A percentile compares a stretch with the other conserved stretches of the same genome.
Conservation (phyloP, 1,140 invertebrate genomes). For the Wiebesia pumilae region DNA sequence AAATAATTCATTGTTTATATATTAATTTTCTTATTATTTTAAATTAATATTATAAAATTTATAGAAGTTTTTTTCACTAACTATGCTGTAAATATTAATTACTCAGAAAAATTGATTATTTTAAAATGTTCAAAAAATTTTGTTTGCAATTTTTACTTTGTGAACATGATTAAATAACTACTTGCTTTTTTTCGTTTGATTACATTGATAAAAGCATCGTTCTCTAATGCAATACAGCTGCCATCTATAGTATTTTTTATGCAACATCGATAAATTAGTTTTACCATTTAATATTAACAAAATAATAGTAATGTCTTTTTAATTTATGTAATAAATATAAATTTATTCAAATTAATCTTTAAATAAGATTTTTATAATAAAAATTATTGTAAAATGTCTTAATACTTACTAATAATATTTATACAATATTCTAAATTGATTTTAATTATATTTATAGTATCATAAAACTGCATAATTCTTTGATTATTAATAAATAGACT, state of each 20-base stretch:
- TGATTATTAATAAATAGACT: too few relatives aligned
- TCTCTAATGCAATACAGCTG: not conserved
- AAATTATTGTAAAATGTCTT: too few relatives aligned
- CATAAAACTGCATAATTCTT: too few relatives aligned
- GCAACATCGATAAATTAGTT: not conserved
- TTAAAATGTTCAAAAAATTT: not conserved
- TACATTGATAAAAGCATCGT: not conserved
- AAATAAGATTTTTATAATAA: too few relatives aligned
- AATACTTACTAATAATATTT: too few relatives aligned
- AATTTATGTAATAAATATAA: too few relatives aligned
- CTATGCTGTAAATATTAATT: not conserved
- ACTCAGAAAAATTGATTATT: not conserved
- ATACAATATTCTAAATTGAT: too few relatives aligned
- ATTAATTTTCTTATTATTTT: not conserved
- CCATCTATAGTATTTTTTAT: slow-evolving; percentile 31
- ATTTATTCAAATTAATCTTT: too few relatives aligned
- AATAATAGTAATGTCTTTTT: not conserved
- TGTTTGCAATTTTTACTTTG: not conserved
- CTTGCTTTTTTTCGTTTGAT: not conserved
- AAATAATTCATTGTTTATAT: not conserved
- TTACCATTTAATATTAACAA: not conserved
- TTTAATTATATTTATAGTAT: too few relatives aligned
- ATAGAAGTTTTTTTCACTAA: too few relatives aligned
- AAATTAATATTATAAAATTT: not conserved
- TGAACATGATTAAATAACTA: not conserved